A percentile compares a stretch with the other conserved stretches of the same genome.
Evolutionary conservation across 2,797 vertebrate genomes (phyloP).

Genomic region (Jordanella pulchra): DNA sequence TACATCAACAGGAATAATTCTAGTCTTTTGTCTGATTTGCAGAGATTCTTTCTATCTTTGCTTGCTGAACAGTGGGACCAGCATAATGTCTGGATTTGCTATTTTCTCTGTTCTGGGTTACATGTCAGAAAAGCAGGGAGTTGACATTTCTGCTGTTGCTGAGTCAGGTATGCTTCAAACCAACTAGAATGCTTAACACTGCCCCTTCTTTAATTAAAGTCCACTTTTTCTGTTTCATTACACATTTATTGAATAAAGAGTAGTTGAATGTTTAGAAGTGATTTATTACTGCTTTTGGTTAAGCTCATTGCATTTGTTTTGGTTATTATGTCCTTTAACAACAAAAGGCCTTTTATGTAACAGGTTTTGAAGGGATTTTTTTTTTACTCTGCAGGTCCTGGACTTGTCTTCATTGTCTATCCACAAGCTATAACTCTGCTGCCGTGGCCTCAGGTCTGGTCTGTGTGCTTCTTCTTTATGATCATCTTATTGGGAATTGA

Average conservation of each 20-base stretch:
- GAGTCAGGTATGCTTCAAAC: conserved; percentile 68
- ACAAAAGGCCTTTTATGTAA: not conserved
- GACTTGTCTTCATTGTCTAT: conserved; percentile 78
- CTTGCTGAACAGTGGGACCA: conserved; percentile 78
- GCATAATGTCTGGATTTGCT: conserved; percentile 76
- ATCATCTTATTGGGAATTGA: conserved; percentile 77
- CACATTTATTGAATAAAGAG: not conserved
- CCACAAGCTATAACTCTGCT: conserved; percentile 78
- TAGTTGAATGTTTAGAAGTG: not conserved
- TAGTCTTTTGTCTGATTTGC: conserved; percentile 45
- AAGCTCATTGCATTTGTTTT: not conserved
- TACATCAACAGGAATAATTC: not conserved
- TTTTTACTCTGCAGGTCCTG: conserved; percentile 65
- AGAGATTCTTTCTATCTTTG: conserved; percentile 78
- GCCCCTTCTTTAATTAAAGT: not conserved
- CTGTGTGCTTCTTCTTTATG: conserved; percentile 77
- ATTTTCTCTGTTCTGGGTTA: conserved; percentile 80
- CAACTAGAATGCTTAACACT: not conserved
- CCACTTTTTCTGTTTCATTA: not conserved
- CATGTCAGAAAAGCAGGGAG: conserved; percentile 74
- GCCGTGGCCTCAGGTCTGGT: conserved; percentile 75
- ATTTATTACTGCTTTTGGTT: not conserved
- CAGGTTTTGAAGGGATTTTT: not conserved
- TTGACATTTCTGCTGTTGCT: conserved; percentile 72
- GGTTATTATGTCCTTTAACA: not conserved